These are phyloP conservation scores for Mallateleia sp. DNA, from an alignment of 2,888 invertebrate genomes.

Conservation along the genomic window DNA sequence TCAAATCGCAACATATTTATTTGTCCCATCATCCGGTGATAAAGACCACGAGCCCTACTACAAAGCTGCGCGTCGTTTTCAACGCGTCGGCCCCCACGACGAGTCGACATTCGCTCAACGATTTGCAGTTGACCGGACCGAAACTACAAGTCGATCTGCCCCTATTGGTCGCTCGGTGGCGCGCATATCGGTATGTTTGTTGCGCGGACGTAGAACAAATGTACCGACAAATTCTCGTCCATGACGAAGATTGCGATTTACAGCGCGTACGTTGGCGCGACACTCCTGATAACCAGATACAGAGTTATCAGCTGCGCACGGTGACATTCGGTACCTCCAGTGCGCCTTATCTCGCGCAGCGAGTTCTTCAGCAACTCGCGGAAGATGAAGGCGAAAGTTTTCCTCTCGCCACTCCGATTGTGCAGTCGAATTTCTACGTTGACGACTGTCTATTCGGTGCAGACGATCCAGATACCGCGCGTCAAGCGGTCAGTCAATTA, in stretches of 20 bases:
- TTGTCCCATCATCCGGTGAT: conserved; percentile 9
- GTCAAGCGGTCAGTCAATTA: background rate
- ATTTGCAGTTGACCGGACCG: background rate
- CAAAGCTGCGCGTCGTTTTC: conserved; percentile 9
- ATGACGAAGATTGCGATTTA: background rate
- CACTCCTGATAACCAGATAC: background rate
- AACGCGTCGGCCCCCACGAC: background rate
- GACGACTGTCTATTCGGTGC: conserved; percentile 30
- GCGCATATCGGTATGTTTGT: background rate
- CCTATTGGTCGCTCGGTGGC: background rate
- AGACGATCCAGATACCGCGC: background rate
- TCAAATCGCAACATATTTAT: too few relatives aligned
- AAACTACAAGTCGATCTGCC: conserved; percentile 1
- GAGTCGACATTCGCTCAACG: background rate
- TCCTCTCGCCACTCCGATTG: background rate
- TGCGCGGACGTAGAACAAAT: background rate
- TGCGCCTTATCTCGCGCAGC: background rate
- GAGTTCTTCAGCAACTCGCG: background rate
- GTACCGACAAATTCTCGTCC: conserved; percentile 2
- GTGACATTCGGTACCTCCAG: background rate
- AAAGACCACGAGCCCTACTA: background rate
- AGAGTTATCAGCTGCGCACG: background rate
- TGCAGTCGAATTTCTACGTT: background rate
- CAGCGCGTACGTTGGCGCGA: background rate
- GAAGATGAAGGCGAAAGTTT: background rate